Conservation (phyloP, 2,888 invertebrate genomes). For the Julus scanicus region DNA sequence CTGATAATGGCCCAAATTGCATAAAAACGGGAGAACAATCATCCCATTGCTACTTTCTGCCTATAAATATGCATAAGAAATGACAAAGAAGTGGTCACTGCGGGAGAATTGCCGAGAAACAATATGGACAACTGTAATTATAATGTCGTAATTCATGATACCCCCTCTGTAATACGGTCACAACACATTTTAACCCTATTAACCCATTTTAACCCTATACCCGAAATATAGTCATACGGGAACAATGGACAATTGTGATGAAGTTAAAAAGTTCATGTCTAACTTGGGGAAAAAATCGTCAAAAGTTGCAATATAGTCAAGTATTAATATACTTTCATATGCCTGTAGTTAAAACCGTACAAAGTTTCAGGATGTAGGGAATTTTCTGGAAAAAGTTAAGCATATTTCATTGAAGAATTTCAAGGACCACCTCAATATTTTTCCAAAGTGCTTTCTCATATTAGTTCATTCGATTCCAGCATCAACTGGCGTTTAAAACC, state of each 20-base stretch:
- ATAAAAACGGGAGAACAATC: constrained; percentile 30
- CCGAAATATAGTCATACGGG: background rate
- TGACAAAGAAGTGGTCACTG: constrained; percentile 44
- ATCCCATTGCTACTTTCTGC: background rate
- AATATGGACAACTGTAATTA: background rate
- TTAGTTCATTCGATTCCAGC: too few relatives aligned
- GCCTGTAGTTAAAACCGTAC: too few relatives aligned
- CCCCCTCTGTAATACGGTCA: background rate
- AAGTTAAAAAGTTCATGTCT: background rate
- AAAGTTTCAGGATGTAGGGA: too few relatives aligned
- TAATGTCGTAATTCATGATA: background rate
- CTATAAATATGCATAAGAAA: constrained; percentile 3
- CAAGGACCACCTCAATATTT: too few relatives aligned
- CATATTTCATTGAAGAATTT: too few relatives aligned
- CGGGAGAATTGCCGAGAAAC: background rate
- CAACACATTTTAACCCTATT: background rate
- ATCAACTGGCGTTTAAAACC: too few relatives aligned
- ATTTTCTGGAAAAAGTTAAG: too few relatives aligned
- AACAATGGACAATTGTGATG: background rate
- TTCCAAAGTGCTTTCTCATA: too few relatives aligned
- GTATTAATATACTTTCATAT: too few relatives aligned
- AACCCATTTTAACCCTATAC: background rate
- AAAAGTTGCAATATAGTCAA: too few relatives aligned
- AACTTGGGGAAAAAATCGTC: background rate
- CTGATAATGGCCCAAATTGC: constrained; percentile 37